Evolutionary conservation across 2,113 vertebrate species (phyloP).

Genomic region (Entomyzon cyanotis): DNA sequence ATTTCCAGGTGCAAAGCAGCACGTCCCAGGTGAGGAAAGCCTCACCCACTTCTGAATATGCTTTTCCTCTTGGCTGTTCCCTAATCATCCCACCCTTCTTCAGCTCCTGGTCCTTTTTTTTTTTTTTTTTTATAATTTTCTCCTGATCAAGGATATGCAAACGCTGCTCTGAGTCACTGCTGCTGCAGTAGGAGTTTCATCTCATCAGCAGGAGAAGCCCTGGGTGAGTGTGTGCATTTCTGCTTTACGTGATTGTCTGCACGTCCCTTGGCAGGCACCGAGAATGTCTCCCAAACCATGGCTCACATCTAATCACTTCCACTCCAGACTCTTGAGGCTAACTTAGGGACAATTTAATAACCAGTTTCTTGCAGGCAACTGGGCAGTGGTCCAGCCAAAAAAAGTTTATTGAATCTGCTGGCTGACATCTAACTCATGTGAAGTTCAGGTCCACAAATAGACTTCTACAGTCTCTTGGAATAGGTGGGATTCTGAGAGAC

Average conservation of each 20-base stretch:
- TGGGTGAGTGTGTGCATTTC: not conserved
- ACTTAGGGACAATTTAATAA: slow-evolving; percentile 33
- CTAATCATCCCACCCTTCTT: not conserved
- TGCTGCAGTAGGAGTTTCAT: not conserved
- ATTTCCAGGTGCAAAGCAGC: slow-evolving; percentile 33
- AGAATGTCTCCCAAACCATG: not conserved
- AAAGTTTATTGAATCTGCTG: not conserved
- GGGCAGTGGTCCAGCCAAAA: not conserved
- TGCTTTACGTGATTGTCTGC: slow-evolving; percentile 57
- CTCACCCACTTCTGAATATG: not conserved
- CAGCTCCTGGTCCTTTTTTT: not conserved
- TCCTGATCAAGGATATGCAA: slow-evolving; percentile 18
- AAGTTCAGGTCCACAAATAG: not conserved
- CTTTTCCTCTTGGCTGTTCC: not conserved
- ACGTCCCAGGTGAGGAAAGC: slow-evolving; percentile 31
- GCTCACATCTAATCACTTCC: slow-evolving; percentile 49
- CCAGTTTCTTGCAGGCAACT: not conserved
- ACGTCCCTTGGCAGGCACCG: slow-evolving; percentile 46
- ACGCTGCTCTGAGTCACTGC: not conserved
- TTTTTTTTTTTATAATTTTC: not conserved
- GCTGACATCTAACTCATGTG: not conserved
- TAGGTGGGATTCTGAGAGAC: not conserved
- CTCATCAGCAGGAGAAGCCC: not conserved
- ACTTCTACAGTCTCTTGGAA: not conserved
- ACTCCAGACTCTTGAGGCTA: slow-evolving; percentile 2